Percentiles rank a stretch among this genome's conserved stretches.
Conservation (phyloP, 2,797 vertebrate genomes). For the Pogonophryne albipinna region DNA sequence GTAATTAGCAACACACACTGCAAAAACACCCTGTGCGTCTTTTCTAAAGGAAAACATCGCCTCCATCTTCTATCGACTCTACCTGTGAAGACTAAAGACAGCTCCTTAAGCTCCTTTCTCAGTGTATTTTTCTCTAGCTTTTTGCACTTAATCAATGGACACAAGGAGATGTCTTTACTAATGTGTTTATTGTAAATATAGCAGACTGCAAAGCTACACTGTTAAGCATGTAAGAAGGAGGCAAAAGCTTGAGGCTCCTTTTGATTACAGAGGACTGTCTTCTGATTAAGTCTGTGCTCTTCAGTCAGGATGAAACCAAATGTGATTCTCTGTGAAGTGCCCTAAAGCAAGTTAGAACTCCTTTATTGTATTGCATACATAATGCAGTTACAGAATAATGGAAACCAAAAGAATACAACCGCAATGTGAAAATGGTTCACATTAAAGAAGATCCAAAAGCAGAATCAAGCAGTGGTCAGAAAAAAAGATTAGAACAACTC, state of each 20-base stretch:
- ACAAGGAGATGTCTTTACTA: constrained; percentile 27
- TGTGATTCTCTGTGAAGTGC: constrained; percentile 29
- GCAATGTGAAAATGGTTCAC: background rate
- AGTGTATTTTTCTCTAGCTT: constrained; percentile 29
- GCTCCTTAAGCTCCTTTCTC: background rate
- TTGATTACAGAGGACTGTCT: constrained; percentile 25
- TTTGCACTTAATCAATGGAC: constrained; percentile 46
- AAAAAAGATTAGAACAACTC: constrained; percentile 20
- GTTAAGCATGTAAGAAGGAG: constrained; percentile 40
- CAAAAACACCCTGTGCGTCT: background rate
- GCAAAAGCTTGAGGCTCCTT: constrained; percentile 11
- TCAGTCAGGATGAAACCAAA: constrained; percentile 24
- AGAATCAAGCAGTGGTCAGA: constrained; percentile 18
- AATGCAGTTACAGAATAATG: constrained; percentile 18
- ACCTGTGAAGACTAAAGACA: constrained; percentile 48
- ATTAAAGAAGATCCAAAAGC: constrained; percentile 26
- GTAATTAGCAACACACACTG: constrained; percentile 34
- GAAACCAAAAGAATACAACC: constrained; percentile 8
- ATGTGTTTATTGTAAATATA: constrained; percentile 48
- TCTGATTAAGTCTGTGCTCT: constrained; percentile 33
- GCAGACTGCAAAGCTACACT: background rate
- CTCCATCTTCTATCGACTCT: constrained; percentile 37
- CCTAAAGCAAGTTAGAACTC: constrained; percentile 27
- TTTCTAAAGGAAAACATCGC: constrained; percentile 19
- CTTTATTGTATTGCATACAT: constrained; percentile 29